Evolutionary conservation across 2,113 vertebrate genomes (phyloP), one percentile per base, ranked within the genome.

Genomic region (Rana temporaria): DNA sequence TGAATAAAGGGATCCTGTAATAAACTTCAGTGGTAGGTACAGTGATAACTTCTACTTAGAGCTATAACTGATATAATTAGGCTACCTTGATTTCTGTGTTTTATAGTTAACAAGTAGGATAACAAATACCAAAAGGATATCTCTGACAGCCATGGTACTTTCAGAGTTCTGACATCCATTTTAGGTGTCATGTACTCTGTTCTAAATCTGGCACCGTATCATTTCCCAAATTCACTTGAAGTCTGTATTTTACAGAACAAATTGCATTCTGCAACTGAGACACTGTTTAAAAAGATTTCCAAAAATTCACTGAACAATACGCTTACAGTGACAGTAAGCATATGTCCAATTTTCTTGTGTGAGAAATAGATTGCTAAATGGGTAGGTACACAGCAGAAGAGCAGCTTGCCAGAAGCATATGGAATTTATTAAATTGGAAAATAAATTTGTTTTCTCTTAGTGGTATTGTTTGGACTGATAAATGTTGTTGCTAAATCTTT

Each of bases 391-490:
- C 55, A 68, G 65, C 19, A 56, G 24, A 32, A 78, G 75, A 78
- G 53, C 30, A 38, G 77, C 65, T 69, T 79, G 77, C 77, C 63
- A 68, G 52, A 66, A 79, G 65, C 53, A 79, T 68, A 68, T 79
- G 77, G 77, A 79, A 79, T 79, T 67, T 79, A 79, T 79, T 67
- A 79, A 79, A 79, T 79, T 55, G 55, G 57, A 68, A 79, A 79
- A 56, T 53, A 79, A 68, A 78, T 78, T 53, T 78, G 64, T 68
- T 79, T 68, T 42, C 9, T 68, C 64, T 79, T 79, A 68, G 77
- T 79, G 75, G 60, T 63, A 65, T 53, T 53, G 63, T 63, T 78
- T 57, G 57, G 57, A 57, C 77, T 68, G 77, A 68, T 78, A 78
- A 78, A 78, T 74, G 42, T 66, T 66, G 75, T 26, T 66, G 75